Base-by-base conservation (phyloP, 2,888 invertebrate genomes). In the Ophion costatus region DNA sequence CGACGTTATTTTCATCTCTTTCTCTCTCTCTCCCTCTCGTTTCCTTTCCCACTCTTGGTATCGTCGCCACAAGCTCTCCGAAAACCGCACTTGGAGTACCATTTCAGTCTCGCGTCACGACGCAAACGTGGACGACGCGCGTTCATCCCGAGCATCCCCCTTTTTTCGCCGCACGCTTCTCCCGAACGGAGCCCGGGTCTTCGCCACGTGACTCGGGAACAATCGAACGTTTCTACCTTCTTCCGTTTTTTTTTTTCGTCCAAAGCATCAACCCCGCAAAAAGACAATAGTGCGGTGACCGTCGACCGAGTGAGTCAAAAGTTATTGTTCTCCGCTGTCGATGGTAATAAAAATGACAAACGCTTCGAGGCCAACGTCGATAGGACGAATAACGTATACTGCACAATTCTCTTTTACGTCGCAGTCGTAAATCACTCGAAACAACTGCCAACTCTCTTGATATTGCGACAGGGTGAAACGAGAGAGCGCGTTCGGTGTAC, bases 71-170 rank as follows among this genome's bases (percentile, higher is more conserved):
- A 64, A 78, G 83, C 88, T 71, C 81, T 85, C 88, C 88, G 86
- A 88, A 88, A 89, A 88, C 87, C 88, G 85, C 87, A 88, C 88
- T 85, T 85, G 87, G 84, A 71, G 80, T 76, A 80, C 83, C 83
- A 85, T 87, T 88, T 87, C 89, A 90, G 90, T 90, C 85, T 85
- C 88, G 90, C 90, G 90, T 89, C 89, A 86, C 88, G 89, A 88
- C 91, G 89, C 87, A 88, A 87, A 86, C 87, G 89, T 88, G 87
- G 88, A 86, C 87, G 88, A 89, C 88, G 87, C 77, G 56, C 73
- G 82, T 79, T 66, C 29, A 83, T 5, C 51, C 84, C 77, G 45
- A 67, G 51, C 75, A 63, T 56, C 61, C 79, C 69, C 69, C 33
- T 81, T 79, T 85, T 84, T 83, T 71, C 67, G 38, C 24, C 57